Conservation (phyloP, 1,140 invertebrate species). For the Euschistus heros region DNA sequence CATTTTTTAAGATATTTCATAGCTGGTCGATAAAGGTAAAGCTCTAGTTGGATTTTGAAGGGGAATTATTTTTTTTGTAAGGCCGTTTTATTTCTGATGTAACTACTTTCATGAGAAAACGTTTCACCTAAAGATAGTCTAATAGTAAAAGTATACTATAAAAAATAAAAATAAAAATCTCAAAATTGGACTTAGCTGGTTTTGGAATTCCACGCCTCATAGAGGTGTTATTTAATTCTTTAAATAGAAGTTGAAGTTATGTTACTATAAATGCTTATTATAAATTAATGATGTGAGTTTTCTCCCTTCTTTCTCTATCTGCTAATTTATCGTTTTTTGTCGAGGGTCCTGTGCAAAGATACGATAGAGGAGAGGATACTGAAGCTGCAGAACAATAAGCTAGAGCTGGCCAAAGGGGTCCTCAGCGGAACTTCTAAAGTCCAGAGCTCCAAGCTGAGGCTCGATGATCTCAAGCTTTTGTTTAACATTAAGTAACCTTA, state of each 20-base stretch:
- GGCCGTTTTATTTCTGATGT: too few relatives aligned
- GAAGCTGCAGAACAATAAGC: conserved; percentile 65
- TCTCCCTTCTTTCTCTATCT: neutral
- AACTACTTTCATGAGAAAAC: too few relatives aligned
- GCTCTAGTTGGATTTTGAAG: too few relatives aligned
- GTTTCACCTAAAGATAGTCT: too few relatives aligned
- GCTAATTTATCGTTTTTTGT: conserved; percentile 24
- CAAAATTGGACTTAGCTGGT: too few relatives aligned
- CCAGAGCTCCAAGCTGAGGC: conserved; percentile 51
- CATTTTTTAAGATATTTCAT: too few relatives aligned
- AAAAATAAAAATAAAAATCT: too few relatives aligned
- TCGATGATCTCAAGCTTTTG: conserved; percentile 66
- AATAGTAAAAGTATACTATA: too few relatives aligned
- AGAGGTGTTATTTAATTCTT: neutral
- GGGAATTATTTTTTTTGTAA: too few relatives aligned
- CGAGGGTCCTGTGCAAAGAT: conserved; percentile 65
- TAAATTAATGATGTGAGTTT: neutral
- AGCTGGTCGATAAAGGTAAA: too few relatives aligned
- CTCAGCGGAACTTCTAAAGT: conserved; percentile 50
- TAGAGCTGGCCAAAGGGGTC: conserved; percentile 64
- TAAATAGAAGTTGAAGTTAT: neutral
- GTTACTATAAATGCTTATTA: neutral
- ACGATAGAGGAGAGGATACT: conserved; percentile 80
- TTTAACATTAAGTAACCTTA: conserved; percentile 45
- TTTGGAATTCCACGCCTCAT: too few relatives aligned